Evolutionary conservation across 2,797 vertebrate genomes (phyloP), one percentile per base, ranked within the genome.

Genomic region (Meriones psammophilus): DNA sequence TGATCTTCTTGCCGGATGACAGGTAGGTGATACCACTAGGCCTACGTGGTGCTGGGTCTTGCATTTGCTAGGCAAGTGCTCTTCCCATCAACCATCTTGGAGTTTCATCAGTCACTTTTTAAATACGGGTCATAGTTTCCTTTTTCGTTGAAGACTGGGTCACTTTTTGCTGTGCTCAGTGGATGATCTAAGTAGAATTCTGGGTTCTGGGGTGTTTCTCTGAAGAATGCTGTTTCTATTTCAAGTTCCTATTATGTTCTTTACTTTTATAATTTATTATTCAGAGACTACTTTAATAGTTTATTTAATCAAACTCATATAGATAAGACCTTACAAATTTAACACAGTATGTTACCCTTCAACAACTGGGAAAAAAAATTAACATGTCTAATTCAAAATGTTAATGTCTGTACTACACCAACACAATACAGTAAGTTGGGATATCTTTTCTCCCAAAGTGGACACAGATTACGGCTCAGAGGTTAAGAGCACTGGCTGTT

Each of bases 381-480:
- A 99, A 99, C 98, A 97, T 99, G 98, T 99, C 98, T 99, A 98
- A 98, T 98, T 98, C 98, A 98, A 98, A 99, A 99, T 98, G 98
- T 98, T 98, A 98, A 99, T 98, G 98, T 98, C 98, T 98, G 98
- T 98, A 99, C 98, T 98, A 98, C 98, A 98, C 98, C 98, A 99
- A 98, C 98, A 98, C 98, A 98, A 98, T 96, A 98, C 98, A 98
- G 98, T 98, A 99, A 98, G 98, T 98, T 98, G 98, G 97, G 98
- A 98, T 98, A 98, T 97, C 98, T 98, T 98, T 26, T 98, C 78
- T 97, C 98, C 20, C 62, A 50, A 83, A 64, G 8, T 64, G 42
- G 60, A 42, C 80, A 80, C 12, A 30, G 58, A 64, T 14, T 42
- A 22, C 9, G 9, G 50, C 50, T 50, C 50, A 50, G 50, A 50